Evolutionary conservation across 2,888 invertebrate species (phyloP).

Genomic region (Diadegma fenestrale): DNA sequence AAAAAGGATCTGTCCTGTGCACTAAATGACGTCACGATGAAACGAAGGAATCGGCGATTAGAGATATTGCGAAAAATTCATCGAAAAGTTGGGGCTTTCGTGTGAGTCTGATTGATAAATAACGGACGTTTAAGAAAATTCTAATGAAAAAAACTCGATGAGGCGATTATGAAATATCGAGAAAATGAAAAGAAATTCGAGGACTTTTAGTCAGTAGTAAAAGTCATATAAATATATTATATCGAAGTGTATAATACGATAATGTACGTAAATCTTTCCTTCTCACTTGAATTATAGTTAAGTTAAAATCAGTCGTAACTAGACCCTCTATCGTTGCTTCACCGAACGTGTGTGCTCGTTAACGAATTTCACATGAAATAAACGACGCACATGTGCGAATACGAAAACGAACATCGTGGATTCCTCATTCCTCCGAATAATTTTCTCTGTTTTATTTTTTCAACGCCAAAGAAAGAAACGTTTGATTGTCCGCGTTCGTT

Average conservation of each 20-base stretch:
- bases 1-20: conserved; percentile 27
- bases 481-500: conserved; percentile 62
- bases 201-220: conserved; percentile 20
- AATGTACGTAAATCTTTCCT: conserved; percentile 27
- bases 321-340: conserved; percentile 50
- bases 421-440: not conserved
- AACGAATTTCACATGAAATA: conserved; percentile 3
- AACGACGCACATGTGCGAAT: conserved; percentile 23
- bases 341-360: conserved; percentile 12
- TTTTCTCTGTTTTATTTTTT: not conserved
- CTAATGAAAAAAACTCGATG: not conserved
- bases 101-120: not conserved
- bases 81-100: conserved; percentile 15
- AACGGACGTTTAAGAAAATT: not conserved
- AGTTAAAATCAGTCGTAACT: conserved; percentile 61
- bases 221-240: conserved; percentile 42
- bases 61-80: conserved; percentile 32
- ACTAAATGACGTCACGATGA: not conserved
- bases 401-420: conserved; percentile 12
- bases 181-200: not conserved
- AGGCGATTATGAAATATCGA: conserved; percentile 13
- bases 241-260: conserved; percentile 17
- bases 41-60: not conserved
- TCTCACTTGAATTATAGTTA: conserved; percentile 44
- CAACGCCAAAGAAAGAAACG: conserved; percentile 4